A percentile compares a stretch with the other conserved stretches of the same genome.
These are phyloP conservation scores for Albula glossodonta DNA, from an alignment of 2,113 vertebrate species.

Conservation along the genomic window DNA sequence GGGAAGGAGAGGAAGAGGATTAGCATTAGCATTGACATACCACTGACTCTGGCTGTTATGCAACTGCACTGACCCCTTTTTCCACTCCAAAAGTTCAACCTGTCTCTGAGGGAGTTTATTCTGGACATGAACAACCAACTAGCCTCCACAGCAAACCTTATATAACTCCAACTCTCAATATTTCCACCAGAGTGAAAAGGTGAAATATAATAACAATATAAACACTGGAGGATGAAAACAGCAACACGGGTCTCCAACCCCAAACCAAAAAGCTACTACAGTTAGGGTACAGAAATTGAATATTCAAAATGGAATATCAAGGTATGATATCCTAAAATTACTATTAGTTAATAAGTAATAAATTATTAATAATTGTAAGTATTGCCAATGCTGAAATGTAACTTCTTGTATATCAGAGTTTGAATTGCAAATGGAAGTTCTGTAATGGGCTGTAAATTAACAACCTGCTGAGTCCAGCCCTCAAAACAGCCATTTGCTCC, in stretches of 20 bases:
- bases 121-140: background rate
- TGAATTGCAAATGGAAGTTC: background rate
- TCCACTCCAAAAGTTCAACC: background rate
- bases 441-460: background rate
- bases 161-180: background rate
- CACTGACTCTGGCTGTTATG: background rate
- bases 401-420: background rate
- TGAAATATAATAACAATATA: background rate
- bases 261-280: background rate
- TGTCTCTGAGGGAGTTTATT: background rate
- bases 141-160: background rate
- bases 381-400: background rate
- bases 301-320: background rate
- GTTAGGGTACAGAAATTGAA: background rate
- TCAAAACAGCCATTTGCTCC: background rate
- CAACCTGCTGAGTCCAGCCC: background rate
- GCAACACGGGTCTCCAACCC: background rate
- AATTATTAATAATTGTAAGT: background rate
- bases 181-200: background rate
- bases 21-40: background rate
- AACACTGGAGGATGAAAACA: background rate
- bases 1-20: background rate
- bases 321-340: background rate
- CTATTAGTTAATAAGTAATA: too few relatives aligned
- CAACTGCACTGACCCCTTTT: background rate